Base-by-base conservation (phyloP, 2,113 vertebrate species). In the Speoplatyrhinus poulsoni region DNA sequence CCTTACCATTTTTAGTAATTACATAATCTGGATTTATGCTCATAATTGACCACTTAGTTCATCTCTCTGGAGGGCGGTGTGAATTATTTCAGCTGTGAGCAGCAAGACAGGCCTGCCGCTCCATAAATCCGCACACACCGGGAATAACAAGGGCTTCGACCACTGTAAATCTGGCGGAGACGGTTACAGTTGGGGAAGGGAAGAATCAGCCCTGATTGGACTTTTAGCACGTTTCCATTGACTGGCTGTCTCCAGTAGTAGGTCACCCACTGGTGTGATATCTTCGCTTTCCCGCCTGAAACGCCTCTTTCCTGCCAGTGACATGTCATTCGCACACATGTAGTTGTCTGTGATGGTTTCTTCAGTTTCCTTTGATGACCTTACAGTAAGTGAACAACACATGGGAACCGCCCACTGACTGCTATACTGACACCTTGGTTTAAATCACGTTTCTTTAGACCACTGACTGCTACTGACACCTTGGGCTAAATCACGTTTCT, bases 101-200 rank as follows among this genome's bases (percentile, higher is more conserved):
- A 78, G 66, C 77, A 69, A 76, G 56, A 79, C 73, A 67, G 64
- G 59, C 33, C 81, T 50, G 61, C 56, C 65, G 71, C 26, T 83
- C 78, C 62, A 89, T 91, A 89, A 91, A 89, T 91, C 79, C 65
- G 32, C 12, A 2, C 13, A 41, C 32, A 60, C 62, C 47, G 70
- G 75, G 81, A 80, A 75, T 71, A 82, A 86, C 77, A 73, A 80
- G 70, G 72, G 74, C 66, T 82, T 50, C 67, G 75, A 41, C n/a
- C 65, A 77, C 76, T 77, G 85, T 91, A 90, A 89, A 90, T 89
- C 82, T 83, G 73, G 6, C 46, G 33, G 8, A 63, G 65, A 67
- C 57, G 32, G 65, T 62, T 62, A 77, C 84, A 85, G 83, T 83
- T 85, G 60, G 65, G 60, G 19, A 11, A 60, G 56, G 57, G 72